These are phyloP conservation scores for Aethes cnicana DNA, from an alignment of 2,888 invertebrate species.

Conservation along the genomic window DNA sequence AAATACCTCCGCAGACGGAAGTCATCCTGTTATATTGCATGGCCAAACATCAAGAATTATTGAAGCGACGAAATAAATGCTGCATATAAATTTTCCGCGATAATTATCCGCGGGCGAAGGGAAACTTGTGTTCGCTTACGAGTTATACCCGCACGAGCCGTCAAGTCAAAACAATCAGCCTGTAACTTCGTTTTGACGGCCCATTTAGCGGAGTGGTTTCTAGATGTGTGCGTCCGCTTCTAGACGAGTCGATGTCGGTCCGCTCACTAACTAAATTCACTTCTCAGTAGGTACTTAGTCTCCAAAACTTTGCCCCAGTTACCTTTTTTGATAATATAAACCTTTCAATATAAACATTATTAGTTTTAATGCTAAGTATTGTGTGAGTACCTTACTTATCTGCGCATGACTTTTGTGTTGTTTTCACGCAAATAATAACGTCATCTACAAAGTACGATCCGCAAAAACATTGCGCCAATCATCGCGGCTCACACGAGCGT, in stretches of 20 bases:
- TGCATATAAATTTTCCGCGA: constrained; percentile 23
- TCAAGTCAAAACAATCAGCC: constrained; percentile 30
- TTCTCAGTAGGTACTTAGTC: constrained; percentile 1
- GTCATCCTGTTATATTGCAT: constrained; percentile 51
- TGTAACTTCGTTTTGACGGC: constrained; percentile 30
- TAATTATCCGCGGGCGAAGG: constrained; percentile 24
- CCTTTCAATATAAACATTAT: no score
- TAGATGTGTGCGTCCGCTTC: constrained; percentile 18
- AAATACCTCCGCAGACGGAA: constrained; percentile 58
- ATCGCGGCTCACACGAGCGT: constrained; percentile 2
- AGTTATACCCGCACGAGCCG: constrained; percentile 28
- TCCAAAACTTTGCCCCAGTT: not conserved
- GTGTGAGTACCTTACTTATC: not conserved
- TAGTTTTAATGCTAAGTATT: no score
- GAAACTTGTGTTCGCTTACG: constrained; percentile 19
- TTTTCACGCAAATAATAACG: not conserved
- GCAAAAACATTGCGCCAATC: not conserved
- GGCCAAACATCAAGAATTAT: constrained; percentile 50
- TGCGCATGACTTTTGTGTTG: no score
- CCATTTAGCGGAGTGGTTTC: constrained; percentile 30
- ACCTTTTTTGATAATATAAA: no score
- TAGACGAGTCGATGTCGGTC: constrained; percentile 13
- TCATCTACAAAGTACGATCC: not conserved
- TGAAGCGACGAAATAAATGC: constrained; percentile 38
- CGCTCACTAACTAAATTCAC: constrained; percentile 17